A percentile compares a stretch with the other conserved stretches of the same genome.
Conservation (phyloP, 2,113 vertebrate genomes). For the Muntiacus muntjak region DNA sequence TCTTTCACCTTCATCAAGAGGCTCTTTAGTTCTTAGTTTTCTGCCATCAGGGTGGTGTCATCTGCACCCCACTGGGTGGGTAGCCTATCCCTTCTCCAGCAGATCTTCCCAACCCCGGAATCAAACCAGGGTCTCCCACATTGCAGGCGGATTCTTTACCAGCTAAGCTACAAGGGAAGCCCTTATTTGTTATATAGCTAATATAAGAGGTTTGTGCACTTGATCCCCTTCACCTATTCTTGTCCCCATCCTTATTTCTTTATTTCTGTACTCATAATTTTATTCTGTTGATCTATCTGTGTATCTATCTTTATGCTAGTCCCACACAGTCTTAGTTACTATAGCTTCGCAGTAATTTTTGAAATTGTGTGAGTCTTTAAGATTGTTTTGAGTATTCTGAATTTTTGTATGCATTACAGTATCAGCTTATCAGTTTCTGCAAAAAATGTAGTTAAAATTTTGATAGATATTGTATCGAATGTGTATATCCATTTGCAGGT, state of each 20-base stretch:
- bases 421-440: not conserved
- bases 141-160: not conserved
- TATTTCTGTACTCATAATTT: not conserved
- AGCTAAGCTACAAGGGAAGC: not conserved
- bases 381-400: constrained; percentile 7
- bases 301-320: not conserved
- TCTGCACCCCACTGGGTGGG: not conserved
- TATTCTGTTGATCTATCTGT: not conserved
- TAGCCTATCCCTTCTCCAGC: not conserved
- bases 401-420: constrained; percentile 13
- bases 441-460: not conserved
- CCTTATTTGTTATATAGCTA: not conserved
- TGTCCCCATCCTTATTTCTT: not conserved
- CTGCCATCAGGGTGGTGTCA: not conserved
- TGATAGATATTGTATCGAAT: not conserved
- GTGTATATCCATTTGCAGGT: not conserved
- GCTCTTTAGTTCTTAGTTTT: not conserved
- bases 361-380: not conserved
- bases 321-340: not conserved
- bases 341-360: not conserved
- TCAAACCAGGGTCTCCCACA: not conserved
- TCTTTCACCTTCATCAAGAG: not conserved
- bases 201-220: not conserved
- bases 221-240: not conserved
- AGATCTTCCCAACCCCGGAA: not conserved